Conservation (phyloP, 53 echinoderm and acorn worm species). For the Crossaster papposus region DNA sequence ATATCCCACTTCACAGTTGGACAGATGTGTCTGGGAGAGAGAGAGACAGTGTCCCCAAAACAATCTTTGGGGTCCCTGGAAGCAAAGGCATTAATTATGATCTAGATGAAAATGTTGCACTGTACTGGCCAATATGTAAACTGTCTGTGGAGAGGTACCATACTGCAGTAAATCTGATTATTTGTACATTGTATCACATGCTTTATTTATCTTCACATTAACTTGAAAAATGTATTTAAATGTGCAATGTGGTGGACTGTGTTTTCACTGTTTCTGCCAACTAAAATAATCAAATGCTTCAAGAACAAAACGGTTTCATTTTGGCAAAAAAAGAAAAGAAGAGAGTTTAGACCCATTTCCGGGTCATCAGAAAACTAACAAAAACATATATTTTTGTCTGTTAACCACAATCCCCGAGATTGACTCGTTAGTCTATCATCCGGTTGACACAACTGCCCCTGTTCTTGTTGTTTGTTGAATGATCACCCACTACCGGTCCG, state of each 20-base stretch:
- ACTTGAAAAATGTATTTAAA: no score
- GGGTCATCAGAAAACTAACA: neutral
- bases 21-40: constrained; percentile 4
- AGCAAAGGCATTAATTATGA: neutral
- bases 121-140: no score
- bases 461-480: constrained; percentile 39
- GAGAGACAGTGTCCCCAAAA: neutral
- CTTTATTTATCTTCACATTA: no score
- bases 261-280: no score
- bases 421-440: constrained; percentile 44
- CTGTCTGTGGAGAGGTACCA: no score
- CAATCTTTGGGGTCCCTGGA: neutral
- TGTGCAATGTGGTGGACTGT: no score
- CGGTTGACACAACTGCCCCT: constrained; percentile 44
- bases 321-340: neutral
- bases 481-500: constrained; percentile 42
- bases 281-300: no score
- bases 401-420: neutral
- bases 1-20: constrained; percentile 15
- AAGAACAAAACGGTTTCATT: neutral
- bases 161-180: no score
- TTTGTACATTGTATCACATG: no score
- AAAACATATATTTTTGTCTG: neutral
- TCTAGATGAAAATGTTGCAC: neutral
- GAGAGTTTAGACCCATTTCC: neutral